phyloP scores from a whole-genome alignment of 2,113 vertebrate species.

The Siniperca knerii region DNA sequence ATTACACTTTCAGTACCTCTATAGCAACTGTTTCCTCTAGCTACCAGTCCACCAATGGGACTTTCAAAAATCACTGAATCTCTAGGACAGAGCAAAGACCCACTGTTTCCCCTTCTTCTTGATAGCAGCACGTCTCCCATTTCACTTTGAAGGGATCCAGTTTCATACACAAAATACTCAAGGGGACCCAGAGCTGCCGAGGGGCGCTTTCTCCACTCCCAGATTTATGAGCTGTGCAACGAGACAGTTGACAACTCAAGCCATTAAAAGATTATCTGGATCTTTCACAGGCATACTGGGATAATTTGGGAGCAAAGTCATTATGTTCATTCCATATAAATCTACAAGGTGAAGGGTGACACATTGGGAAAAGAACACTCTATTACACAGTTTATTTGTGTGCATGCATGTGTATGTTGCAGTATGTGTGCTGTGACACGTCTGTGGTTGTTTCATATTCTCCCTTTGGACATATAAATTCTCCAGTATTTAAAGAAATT shows the following conservation, averaged over 20 bases:
- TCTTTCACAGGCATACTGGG: constrained; percentile 58
- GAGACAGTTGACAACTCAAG: constrained; percentile 60
- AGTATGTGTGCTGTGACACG: neutral
- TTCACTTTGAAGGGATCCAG: constrained; percentile 42
- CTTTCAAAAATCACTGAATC: constrained; percentile 2
- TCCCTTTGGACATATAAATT: constrained; percentile 15
- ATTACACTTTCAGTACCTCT: neutral
- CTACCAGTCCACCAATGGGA: neutral
- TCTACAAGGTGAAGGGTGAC: constrained; percentile 51
- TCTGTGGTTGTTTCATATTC: constrained; percentile 15
- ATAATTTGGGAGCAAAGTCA: constrained; percentile 64
- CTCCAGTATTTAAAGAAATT: neutral
- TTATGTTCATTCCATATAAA: constrained; percentile 65
- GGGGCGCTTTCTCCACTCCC: constrained; percentile 41
- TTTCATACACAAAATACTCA: constrained; percentile 47
- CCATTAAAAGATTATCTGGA: constrained; percentile 76
- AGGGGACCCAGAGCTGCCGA: constrained; percentile 35
- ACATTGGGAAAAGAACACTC: constrained; percentile 12
- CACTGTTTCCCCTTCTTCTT: neutral
- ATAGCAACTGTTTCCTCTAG: neutral
- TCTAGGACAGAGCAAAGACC: neutral
- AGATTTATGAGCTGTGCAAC: constrained; percentile 69
- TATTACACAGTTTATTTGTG: constrained; percentile 1
- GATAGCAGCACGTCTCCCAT: constrained; percentile 12
- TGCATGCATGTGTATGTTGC: neutral